These are phyloP conservation scores for Sipha flava DNA, from an alignment of 1,140 invertebrate species.

Conservation along the genomic window DNA sequence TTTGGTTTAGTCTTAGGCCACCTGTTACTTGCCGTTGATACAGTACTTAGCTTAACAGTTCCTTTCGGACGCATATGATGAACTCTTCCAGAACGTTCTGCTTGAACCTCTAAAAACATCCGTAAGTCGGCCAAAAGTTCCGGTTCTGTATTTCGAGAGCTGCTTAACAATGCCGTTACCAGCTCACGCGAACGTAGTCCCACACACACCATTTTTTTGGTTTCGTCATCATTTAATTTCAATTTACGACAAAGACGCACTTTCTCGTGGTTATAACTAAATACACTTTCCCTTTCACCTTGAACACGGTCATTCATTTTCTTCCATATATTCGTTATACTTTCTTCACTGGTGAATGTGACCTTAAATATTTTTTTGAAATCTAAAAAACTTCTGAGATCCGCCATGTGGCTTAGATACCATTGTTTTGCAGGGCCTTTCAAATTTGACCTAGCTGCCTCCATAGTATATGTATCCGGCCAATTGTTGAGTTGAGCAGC, in stretches of 20 bases:
- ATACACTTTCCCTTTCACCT: neutral
- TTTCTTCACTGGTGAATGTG: neutral
- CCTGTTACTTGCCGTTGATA: neutral
- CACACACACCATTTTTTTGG: neutral
- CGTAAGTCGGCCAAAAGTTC: neutral
- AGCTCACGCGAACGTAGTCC: neutral
- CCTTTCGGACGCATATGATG: too few species aligned
- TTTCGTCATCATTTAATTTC: neutral
- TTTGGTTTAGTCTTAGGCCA: neutral
- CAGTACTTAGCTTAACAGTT: neutral
- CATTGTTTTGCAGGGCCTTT: too few species aligned
- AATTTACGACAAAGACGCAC: neutral
- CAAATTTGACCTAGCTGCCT: too few species aligned
- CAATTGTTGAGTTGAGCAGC: too few species aligned
- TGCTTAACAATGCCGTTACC: neutral
- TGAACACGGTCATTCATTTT: neutral
- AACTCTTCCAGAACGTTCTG: too few species aligned
- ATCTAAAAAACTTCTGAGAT: constrained; percentile 36
- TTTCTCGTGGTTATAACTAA: neutral
- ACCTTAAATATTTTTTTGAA: neutral
- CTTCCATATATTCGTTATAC: neutral
- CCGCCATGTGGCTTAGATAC: too few species aligned
- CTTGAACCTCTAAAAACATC: neutral
- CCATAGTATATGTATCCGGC: too few species aligned
- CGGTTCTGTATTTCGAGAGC: neutral